Base-by-base conservation (phyloP, 1,140 invertebrate genomes). In the Brachionus asplanchnoidis region DNA sequence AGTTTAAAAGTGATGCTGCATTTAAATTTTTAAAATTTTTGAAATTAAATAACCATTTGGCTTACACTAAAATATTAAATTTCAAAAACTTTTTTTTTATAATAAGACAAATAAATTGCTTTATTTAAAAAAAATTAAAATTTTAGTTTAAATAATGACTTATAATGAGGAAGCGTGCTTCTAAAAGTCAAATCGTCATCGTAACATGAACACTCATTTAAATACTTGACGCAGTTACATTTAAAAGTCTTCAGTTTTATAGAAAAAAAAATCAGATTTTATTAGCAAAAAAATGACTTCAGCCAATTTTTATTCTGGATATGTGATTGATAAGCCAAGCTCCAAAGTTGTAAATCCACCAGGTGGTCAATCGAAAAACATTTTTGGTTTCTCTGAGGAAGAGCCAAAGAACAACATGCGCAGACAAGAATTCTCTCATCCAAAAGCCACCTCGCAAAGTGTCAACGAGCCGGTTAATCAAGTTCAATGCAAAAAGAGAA, bases 311-410 rank as follows among this genome's bases (percentile, higher is more conserved):
- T 77, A 50, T 36, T 50, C 40, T 11, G 73, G 73, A 26, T 77
- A 77, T 77, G 73, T 17, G 14, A 50, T 77, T 77, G 73, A 50
- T 77, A 77, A 79, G 40, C 77, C 77, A 79, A 56, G 26, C 8
- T 79, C 77, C 36, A 68, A 56, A 66, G 60, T 84, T 36, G 0
- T 84, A 11, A 84, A 84, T 68, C 80, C 80, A 32, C 80, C 80
- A 68, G 56, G 80, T 32, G 80, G 80, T 23, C 56, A 40, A 32
- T 84, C 80, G 17, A 84, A 82, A 14, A 82, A 82, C 14, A 82
- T 82, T n/a, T 82, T 82, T 36, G 79, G 79, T 26, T 26, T 40
- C 17, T 11, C 40, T 40, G n/a, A 82, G 14, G 79, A 82, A 65
- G 53, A 42, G 17, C n/a, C 53, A 28, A 82, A 82, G n/a, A 20